Percentiles rank a stretch among this genome's conserved stretches.
Evolutionary conservation across 1,140 invertebrate genomes (phyloP).

Genomic region (Cepaea nemoralis): DNA sequence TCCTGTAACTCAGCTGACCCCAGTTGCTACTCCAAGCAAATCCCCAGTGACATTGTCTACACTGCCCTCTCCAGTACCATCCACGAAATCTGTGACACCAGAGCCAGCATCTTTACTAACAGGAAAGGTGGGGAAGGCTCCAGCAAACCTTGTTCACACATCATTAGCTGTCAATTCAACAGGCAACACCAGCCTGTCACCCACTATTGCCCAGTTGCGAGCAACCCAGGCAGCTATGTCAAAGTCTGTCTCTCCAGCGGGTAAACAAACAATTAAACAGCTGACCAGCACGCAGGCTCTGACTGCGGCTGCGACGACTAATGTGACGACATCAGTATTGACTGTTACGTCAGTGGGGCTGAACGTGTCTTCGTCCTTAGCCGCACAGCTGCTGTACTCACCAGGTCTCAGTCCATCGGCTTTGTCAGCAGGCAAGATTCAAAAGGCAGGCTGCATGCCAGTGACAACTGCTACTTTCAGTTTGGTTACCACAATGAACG

Average conservation of each 20-base stretch:
- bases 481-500: conserved; percentile 39
- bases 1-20: conserved; percentile 28
- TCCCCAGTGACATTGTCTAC: conserved; percentile 31
- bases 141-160: not conserved
- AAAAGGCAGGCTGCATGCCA: conserved; percentile 25
- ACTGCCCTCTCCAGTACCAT: not conserved
- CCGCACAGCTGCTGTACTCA: conserved; percentile 34
- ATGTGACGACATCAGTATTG: conserved; percentile 20
- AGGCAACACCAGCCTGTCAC: not conserved
- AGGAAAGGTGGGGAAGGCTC: conserved; percentile 1
- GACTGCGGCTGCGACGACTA: not conserved
- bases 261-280: conserved; percentile 36
- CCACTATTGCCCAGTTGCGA: conserved; percentile 27
- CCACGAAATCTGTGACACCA: not conserved
- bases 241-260: not conserved
- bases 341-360: conserved; percentile 35
- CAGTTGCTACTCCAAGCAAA: conserved; percentile 24
- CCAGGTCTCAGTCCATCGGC: conserved; percentile 1
- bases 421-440: not conserved
- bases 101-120: conserved; percentile 22
- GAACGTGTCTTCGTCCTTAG: conserved; percentile 26
- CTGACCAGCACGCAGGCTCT: conserved; percentile 12
- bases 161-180: not conserved
- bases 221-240: conserved; percentile 35
- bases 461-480: conserved; percentile 31